phyloP scores from a whole-genome alignment of 1,140 invertebrate species.

The Brachionus calyciflorus region DNA sequence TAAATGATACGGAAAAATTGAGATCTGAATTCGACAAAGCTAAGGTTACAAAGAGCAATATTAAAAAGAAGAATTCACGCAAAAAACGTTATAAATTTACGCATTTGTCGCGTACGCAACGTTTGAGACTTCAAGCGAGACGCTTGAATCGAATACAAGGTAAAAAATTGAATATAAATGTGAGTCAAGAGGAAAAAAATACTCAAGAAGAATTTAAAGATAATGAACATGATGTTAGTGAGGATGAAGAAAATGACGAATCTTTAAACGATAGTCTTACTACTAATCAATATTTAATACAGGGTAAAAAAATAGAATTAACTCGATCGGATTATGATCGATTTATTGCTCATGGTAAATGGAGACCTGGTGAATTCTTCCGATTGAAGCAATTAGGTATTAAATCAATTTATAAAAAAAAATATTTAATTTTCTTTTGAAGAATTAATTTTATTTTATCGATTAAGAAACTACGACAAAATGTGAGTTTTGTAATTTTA shows the following conservation, averaged over 20 bases:
- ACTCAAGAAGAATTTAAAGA: background rate
- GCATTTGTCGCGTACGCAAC: constrained; percentile 33
- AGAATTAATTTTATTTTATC: background rate
- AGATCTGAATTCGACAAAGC: background rate
- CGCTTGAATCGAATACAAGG: background rate
- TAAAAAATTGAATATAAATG: too few relatives aligned
- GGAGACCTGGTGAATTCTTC: constrained; percentile 39
- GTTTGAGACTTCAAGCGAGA: background rate
- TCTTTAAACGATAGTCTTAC: background rate
- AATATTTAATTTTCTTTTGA: background rate
- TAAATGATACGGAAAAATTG: background rate
- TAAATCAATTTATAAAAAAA: background rate
- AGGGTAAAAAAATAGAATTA: constrained; percentile 28
- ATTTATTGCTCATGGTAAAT: constrained; percentile 40
- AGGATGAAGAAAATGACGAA: background rate
- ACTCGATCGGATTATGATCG: constrained; percentile 7
- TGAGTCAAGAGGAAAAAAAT: background rate
- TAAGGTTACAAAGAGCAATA: background rate
- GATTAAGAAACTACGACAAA: background rate
- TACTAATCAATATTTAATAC: constrained; percentile 33
- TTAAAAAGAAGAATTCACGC: background rate
- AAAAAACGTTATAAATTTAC: constrained; percentile 37
- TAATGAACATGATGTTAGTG: background rate
- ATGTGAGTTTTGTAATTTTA: constrained; percentile 37
- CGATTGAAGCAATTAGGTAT: constrained; percentile 32